These are phyloP conservation scores for Pachyuromys duprasi DNA, from an alignment of 2,797 vertebrate genomes.

Conservation along the genomic window DNA sequence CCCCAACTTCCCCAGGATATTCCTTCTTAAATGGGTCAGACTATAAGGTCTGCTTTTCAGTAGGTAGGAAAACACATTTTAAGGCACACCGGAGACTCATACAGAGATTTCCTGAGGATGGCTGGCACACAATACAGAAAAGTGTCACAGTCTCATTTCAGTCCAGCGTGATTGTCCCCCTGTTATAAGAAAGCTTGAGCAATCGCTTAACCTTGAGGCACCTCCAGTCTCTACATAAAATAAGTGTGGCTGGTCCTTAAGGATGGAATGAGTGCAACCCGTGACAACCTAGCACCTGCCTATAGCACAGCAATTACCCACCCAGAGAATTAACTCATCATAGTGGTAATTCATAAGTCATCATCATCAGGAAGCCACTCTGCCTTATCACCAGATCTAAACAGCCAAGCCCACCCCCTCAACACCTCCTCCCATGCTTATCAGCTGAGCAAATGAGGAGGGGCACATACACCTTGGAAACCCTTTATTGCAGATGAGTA, in stretches of 20 bases:
- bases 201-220: neutral
- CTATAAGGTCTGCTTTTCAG: neutral
- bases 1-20: neutral
- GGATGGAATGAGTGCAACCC: neutral
- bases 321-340: conserved; percentile 53
- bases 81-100: neutral
- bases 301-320: neutral
- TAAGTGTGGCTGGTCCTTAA: conserved; percentile 25
- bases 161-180: neutral
- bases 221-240: conserved; percentile 38
- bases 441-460: neutral
- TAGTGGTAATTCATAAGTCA: neutral
- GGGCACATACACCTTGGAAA: neutral
- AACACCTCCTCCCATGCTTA: neutral
- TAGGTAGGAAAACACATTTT: neutral
- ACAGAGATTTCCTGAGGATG: neutral
- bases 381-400: conserved; percentile 7
- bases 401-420: neutral
- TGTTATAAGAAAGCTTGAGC: neutral
- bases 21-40: conserved; percentile 25
- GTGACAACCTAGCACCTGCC: neutral
- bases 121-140: neutral
- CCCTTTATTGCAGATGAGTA: neutral
- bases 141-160: neutral
- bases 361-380: neutral